A percentile compares a stretch with the other conserved stretches of the same genome.
Conservation (phyloP, 2,113 vertebrate genomes). For the Pluvialis apricaria region DNA sequence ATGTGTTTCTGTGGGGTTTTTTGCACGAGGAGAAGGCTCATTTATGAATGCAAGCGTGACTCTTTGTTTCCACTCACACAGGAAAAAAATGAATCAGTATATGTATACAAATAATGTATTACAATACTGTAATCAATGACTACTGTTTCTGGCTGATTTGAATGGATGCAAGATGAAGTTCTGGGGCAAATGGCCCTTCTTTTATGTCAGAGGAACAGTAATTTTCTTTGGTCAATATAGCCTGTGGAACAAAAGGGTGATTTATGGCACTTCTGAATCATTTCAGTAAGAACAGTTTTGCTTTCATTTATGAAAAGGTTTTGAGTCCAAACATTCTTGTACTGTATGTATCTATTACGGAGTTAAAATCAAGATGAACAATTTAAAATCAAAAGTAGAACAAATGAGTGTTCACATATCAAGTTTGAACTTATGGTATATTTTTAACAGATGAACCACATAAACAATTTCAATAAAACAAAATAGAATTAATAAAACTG, state of each 20-base stretch:
- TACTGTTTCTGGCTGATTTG: neutral
- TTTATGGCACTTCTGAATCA: neutral
- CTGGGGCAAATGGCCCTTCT: neutral
- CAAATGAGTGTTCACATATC: neutral
- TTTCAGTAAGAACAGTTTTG: neutral
- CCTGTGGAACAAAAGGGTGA: neutral
- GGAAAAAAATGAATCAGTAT: neutral
- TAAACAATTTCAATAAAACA: neutral
- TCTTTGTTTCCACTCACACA: neutral
- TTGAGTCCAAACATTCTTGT: neutral
- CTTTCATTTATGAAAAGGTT: neutral
- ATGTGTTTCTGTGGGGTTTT: neutral
- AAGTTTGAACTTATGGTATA: neutral
- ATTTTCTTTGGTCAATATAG: neutral
- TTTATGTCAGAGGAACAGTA: neutral
- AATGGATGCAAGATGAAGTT: neutral
- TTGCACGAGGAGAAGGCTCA: neutral
- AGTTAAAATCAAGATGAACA: neutral
- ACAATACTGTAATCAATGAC: neutral
- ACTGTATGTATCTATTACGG: neutral
- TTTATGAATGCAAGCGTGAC: neutral
- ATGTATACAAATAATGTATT: neutral
- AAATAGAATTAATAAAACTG: neutral
- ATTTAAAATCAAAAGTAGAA: neutral
- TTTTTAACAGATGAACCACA: neutral